Conservation (phyloP, 2,797 vertebrate species). For the Urocyon cinereoargenteus region DNA sequence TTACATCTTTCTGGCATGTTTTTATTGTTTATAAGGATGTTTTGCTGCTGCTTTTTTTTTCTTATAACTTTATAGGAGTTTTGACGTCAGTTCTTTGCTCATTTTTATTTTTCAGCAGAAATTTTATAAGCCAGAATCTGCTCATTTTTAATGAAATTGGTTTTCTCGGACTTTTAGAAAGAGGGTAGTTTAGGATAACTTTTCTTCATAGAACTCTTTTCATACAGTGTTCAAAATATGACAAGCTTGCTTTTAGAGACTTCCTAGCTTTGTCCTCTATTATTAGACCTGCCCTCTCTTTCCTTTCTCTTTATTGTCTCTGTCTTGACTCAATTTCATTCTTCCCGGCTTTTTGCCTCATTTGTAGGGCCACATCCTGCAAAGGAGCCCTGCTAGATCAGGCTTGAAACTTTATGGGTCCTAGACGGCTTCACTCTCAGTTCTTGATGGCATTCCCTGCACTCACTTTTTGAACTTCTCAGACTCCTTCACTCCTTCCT, state of each 20-base stretch:
- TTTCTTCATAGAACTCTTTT: neutral
- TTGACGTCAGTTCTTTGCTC: neutral
- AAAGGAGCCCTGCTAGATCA: neutral
- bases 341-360: neutral
- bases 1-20: neutral
- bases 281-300: neutral
- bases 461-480: neutral
- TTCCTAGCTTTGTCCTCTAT: neutral
- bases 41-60: neutral
- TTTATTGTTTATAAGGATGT: neutral
- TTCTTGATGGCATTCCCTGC: neutral
- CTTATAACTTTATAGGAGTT: neutral
- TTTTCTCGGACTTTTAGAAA: neutral
- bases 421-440: neutral
- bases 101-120: neutral
- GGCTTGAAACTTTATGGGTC: neutral
- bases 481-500: neutral
- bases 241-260: neutral
- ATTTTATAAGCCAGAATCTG: neutral
- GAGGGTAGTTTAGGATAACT: neutral
- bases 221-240: neutral
- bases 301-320: neutral
- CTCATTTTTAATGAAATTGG: neutral
- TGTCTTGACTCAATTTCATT: neutral
- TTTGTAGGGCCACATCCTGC: neutral